Evolutionary conservation across 2,113 vertebrate species (phyloP).

Genomic region (Sakesphorus luctuosus): DNA sequence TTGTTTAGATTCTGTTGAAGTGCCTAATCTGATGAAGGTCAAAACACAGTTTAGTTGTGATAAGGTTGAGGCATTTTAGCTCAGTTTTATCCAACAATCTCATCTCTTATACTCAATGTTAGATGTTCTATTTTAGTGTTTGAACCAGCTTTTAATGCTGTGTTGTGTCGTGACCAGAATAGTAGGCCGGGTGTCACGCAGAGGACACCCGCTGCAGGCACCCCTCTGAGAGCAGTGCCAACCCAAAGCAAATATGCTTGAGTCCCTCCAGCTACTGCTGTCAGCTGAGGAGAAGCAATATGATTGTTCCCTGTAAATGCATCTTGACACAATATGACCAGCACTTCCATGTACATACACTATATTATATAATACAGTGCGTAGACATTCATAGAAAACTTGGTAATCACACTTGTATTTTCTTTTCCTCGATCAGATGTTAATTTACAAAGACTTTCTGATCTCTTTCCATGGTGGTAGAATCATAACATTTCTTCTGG

Average conservation of each 20-base stretch:
- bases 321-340: slow-evolving; percentile 49
- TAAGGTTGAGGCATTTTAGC: neutral
- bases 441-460: slow-evolving; percentile 6
- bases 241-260: slow-evolving; percentile 8
- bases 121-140: neutral
- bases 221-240: slow-evolving; percentile 23
- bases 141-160: slow-evolving; percentile 20
- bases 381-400: slow-evolving; percentile 34
- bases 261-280: slow-evolving; percentile 54
- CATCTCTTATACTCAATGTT: neutral
- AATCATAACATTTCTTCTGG: slow-evolving; percentile 1
- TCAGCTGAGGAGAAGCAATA: neutral
- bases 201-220: slow-evolving; percentile 34
- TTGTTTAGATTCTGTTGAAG: neutral
- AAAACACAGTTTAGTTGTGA: neutral
- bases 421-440: neutral
- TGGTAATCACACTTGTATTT: neutral
- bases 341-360: neutral
- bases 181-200: slow-evolving; percentile 42
- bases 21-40: neutral
- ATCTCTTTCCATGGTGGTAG: neutral
- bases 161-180: neutral
- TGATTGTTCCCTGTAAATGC: slow-evolving; percentile 30
- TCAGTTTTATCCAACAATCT: neutral
- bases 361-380: slow-evolving; percentile 18